phyloP scores from a whole-genome alignment of 2,888 invertebrate species.

The Agonum fuliginosum region DNA sequence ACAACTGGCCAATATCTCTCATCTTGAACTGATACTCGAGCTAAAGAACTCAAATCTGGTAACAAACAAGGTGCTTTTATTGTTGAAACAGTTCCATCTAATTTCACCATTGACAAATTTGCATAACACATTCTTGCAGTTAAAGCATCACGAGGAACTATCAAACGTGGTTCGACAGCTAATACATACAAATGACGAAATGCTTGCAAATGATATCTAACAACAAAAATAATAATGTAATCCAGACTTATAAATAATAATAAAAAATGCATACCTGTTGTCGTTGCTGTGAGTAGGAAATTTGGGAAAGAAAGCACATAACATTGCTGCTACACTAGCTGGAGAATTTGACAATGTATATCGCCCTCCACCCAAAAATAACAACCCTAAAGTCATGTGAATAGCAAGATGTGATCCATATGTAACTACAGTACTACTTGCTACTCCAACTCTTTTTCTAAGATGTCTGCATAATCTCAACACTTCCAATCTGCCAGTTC shows the following conservation, averaged over 20 bases:
- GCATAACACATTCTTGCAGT: constrained; percentile 88
- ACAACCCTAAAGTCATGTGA: constrained; percentile 94
- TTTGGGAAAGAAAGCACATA: constrained; percentile 97
- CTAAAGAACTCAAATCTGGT: constrained; percentile 85
- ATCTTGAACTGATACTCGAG: constrained; percentile 86
- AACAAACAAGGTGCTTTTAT: constrained; percentile 90
- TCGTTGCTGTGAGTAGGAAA: constrained; percentile 97
- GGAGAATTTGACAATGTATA: constrained; percentile 89
- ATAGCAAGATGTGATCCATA: constrained; percentile 96
- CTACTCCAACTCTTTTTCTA: constrained; percentile 85
- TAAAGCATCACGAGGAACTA: constrained; percentile 90
- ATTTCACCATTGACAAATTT: constrained; percentile 79
- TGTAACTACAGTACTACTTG: constrained; percentile 82
- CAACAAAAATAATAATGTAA: not conserved
- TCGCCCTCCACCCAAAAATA: constrained; percentile 95
- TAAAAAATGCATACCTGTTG: constrained; percentile 82
- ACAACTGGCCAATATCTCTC: constrained; percentile 92
- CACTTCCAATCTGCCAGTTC: constrained; percentile 91
- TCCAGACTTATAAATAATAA: not conserved
- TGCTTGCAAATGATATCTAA: constrained; percentile 96
- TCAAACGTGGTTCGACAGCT: constrained; percentile 91
- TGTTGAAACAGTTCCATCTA: constrained; percentile 68
- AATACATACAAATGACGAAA: constrained; percentile 96
- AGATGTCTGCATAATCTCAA: constrained; percentile 90
- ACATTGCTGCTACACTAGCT: constrained; percentile 89